Evolutionary conservation across 2,113 vertebrate species (phyloP).

Genomic region (Procapra przewalskii): DNA sequence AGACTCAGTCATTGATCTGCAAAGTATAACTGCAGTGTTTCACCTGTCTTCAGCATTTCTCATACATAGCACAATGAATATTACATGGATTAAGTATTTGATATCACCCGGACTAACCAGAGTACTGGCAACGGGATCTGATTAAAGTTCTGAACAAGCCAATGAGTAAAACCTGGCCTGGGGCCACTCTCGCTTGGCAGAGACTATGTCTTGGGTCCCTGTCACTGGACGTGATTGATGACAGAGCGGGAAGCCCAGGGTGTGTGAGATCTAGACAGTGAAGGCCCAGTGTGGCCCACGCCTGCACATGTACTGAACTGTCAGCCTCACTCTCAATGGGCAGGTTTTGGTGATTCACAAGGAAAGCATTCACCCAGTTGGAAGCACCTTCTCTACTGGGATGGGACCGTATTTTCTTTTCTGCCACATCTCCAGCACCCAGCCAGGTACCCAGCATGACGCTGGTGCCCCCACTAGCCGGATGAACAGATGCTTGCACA

Average conservation of each 20-base stretch:
- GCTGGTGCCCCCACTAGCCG: fast-evolving
- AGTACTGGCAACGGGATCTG: fast-evolving
- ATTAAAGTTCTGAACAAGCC: not conserved
- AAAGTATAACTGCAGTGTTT: fast-evolving
- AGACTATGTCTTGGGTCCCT: not conserved
- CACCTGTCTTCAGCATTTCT: fast-evolving
- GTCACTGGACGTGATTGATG: fast-evolving
- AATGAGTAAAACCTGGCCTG: not conserved
- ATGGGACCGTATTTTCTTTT: not conserved
- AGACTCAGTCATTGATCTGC: fast-evolving
- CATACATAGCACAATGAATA: fast-evolving
- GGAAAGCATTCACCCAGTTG: fast-evolving
- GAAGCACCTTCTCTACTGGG: not conserved
- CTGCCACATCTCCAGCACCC: fast-evolving
- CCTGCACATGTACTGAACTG: fast-evolving
- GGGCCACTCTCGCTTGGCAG: fast-evolving
- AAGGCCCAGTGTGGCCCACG: fast-evolving
- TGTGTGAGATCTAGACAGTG: fast-evolving
- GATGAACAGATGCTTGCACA: fast-evolving
- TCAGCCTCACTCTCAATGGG: not conserved
- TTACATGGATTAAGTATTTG: fast-evolving
- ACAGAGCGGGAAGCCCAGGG: fast-evolving
- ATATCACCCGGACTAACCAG: not conserved
- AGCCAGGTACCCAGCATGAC: fast-evolving
- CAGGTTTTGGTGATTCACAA: fast-evolving